Evolutionary conservation across 2,113 vertebrate genomes (phyloP), one percentile per base, ranked within the genome.

Genomic region (Thunnus thynnus): DNA sequence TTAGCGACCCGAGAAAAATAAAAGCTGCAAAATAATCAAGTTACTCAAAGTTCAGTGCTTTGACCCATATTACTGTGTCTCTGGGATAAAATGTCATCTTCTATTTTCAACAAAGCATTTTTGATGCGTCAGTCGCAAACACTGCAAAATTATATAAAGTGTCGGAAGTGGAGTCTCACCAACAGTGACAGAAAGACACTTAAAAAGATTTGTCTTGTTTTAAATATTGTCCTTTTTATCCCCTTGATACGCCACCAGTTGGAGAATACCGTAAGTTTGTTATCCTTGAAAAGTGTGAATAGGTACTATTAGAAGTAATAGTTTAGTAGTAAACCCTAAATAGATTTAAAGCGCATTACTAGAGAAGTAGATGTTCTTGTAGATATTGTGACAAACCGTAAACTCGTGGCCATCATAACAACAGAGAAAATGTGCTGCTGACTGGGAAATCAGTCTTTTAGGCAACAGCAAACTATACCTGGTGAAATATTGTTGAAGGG

Each of bases 181-280:
- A 79, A 54, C 56, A 65, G 11, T 66, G 36, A 41, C 36, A 41
- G 6, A 41, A 41, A 41, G 10, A 64, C 13, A 72, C 41, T 60
- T 51, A 48, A 74, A 81, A 17, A 14, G 5, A 63, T 80, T 63
- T 78, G 17, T 78, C 46, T 50, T 41, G 3, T 20, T 5, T 36
- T 36, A 7, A 36, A 36, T 7, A 36, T 36, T 84, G 9, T 54
- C 10, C 9, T 67, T 82, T 79, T 84, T 82, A 48, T 80, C 62
- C 47, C 18, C 56, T 83, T 71, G 41, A 50, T 65, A 72, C 27
- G 10, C 69, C 54, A 85, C 44, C 79, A 90, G 82, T 79, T 92
- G 90, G 84, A 91, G 87, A 89, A 85, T 82, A 88, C 85, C 80
- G 88, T 89, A 90, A 88, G 83, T 92, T 72, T 79, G 47, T 82